Percentiles rank a stretch among this genome's conserved stretches.
Conservation (phyloP, 1,140 invertebrate genomes). For the Caenorhabditis briggsae region DNA sequence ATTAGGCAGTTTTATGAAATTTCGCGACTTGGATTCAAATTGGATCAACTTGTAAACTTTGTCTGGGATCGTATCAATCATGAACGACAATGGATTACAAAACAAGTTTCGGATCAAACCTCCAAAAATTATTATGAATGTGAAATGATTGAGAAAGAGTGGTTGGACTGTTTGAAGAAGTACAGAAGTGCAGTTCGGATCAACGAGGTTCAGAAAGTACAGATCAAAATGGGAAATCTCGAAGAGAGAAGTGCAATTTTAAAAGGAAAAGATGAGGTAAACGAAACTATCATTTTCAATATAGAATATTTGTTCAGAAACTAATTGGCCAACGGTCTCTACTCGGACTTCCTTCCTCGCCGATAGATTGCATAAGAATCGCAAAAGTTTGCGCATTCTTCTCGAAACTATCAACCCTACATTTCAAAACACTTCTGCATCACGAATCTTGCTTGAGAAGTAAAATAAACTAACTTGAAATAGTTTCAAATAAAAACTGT, state of each 20-base stretch:
- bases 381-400: slow-evolving; percentile 32
- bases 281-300: no score
- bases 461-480: neutral
- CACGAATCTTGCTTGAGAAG: slow-evolving; percentile 33
- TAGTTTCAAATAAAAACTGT: neutral
- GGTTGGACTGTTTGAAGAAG: slow-evolving; percentile 43
- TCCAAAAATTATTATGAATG: slow-evolving; percentile 55
- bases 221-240: slow-evolving; percentile 30
- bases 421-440: slow-evolving; percentile 29
- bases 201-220: slow-evolving; percentile 40
- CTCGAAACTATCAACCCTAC: slow-evolving; percentile 23
- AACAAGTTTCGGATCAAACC: slow-evolving; percentile 41
- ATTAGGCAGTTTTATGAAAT: slow-evolving; percentile 49
- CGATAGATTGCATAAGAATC: slow-evolving; percentile 11
- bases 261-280: slow-evolving; percentile 27
- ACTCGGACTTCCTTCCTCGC: neutral
- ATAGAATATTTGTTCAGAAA: neutral
- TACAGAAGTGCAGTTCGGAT: slow-evolving; percentile 32
- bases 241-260: slow-evolving; percentile 34
- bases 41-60: slow-evolving; percentile 29
- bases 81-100: slow-evolving; percentile 41
- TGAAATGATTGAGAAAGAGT: slow-evolving; percentile 38
- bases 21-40: neutral
- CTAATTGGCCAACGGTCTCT: slow-evolving; percentile 19
- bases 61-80: slow-evolving; percentile 51